Percentiles rank a stretch among this genome's conserved stretches.
Conservation (phyloP, 2,113 vertebrate genomes). For the Pelodiscus sinensis region DNA sequence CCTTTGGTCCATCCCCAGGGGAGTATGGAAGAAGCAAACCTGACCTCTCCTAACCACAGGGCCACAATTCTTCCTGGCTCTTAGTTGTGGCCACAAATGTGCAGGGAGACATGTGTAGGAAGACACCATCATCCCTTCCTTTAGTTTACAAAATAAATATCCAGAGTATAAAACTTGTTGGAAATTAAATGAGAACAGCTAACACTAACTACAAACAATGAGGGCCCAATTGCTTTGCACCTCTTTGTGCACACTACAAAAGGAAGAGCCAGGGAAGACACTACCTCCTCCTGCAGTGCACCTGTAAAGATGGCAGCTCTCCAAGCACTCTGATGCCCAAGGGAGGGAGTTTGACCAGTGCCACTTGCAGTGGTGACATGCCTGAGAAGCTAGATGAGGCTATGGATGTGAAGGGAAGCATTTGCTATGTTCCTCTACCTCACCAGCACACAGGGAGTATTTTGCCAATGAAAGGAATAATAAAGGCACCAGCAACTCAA, state of each 20-base stretch:
- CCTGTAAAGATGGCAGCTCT: neutral
- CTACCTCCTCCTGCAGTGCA: too few species aligned
- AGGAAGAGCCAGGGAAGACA: too few species aligned
- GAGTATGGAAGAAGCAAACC: neutral
- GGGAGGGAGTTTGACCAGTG: neutral
- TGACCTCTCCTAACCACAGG: neutral
- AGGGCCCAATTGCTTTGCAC: neutral
- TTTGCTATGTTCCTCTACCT: neutral
- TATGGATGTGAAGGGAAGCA: neutral
- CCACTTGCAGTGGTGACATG: neutral
- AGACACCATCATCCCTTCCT: neutral
- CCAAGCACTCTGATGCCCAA: neutral
- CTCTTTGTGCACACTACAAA: neutral
- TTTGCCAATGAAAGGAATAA: neutral
- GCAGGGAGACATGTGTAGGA: neutral
- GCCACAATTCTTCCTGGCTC: neutral
- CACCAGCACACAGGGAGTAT: neutral
- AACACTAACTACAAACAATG: neutral
- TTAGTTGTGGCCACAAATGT: neutral
- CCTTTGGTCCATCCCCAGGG: neutral
- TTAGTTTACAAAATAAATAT: neutral
- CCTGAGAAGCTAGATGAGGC: neutral
- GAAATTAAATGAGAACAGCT: neutral
- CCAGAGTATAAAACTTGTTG: neutral
- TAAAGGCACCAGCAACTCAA: neutral